phyloP scores from a whole-genome alignment of 2,888 invertebrate genomes.

The Limnephilus lunatus region DNA sequence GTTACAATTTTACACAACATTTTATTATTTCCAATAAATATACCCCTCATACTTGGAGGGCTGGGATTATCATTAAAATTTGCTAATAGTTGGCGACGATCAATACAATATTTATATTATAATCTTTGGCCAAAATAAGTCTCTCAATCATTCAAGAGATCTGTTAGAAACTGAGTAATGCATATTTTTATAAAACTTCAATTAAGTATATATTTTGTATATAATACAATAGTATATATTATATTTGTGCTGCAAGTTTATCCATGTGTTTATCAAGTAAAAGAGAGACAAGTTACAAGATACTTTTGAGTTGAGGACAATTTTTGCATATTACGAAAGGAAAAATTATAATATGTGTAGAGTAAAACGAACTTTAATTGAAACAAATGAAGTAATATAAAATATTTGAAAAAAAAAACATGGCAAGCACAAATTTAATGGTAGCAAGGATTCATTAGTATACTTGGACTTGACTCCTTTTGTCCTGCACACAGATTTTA shows the following conservation, averaged over 20 bases:
- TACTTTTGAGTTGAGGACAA: background rate
- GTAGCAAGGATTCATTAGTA: too few relatives aligned
- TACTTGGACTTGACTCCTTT: too few relatives aligned
- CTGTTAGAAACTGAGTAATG: background rate
- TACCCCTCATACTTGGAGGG: background rate
- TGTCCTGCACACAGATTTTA: too few relatives aligned
- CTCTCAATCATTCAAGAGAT: background rate
- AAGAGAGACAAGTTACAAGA: background rate
- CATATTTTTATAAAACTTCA: background rate
- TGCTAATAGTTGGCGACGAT: constrained; percentile 7
- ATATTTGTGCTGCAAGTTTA: too few relatives aligned
- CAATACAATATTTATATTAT: background rate
- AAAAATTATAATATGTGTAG: too few relatives aligned
- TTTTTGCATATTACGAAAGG: background rate
- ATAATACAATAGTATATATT: background rate
- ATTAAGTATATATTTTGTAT: background rate
- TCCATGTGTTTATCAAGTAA: background rate
- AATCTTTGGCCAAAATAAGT: constrained; percentile 7
- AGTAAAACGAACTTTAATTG: too few relatives aligned
- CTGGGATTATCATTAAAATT: background rate
- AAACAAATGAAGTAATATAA: too few relatives aligned
- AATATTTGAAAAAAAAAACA: too few relatives aligned
- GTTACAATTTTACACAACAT: constrained; percentile 41
- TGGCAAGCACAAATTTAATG: too few relatives aligned
- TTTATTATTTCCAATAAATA: constrained; percentile 38